These are phyloP conservation scores for Harpagifer antarcticus DNA, from an alignment of 2,797 vertebrate genomes.

Conservation along the genomic window DNA sequence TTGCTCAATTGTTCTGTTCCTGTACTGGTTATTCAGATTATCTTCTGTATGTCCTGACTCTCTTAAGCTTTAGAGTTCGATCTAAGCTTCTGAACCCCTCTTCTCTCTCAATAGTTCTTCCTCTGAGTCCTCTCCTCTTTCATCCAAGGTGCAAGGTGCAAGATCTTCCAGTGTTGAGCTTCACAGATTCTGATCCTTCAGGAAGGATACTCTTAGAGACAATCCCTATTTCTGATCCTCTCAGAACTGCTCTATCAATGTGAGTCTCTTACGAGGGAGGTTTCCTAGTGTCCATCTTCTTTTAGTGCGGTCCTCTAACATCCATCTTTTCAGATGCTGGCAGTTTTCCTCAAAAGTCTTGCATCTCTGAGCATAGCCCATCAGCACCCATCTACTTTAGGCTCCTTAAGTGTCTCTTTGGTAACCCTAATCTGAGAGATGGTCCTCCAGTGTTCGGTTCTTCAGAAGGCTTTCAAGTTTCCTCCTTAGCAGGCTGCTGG, in stretches of 20 bases:
- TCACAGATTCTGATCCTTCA: too few species aligned
- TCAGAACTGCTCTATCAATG: too few species aligned
- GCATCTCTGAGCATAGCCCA: not conserved
- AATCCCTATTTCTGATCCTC: too few species aligned
- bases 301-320: too few species aligned
- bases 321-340: too few species aligned
- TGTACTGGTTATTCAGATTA: not conserved
- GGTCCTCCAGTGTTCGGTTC: not conserved
- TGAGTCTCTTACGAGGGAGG: too few species aligned
- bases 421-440: not conserved
- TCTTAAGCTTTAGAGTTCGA: not conserved
- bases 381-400: not conserved
- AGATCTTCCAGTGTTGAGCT: too few species aligned
- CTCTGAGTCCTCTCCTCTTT: not conserved
- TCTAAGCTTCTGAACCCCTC: not conserved
- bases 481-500: too few species aligned
- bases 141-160: not conserved
- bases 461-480: too few species aligned
- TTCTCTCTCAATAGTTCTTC: not conserved
- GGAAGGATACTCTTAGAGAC: too few species aligned
- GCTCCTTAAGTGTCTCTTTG: not conserved
- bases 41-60: not conserved
- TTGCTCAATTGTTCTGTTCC: not conserved
- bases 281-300: too few species aligned
- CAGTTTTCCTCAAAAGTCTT: too few species aligned